A percentile compares a stretch with the other conserved stretches of the same genome.
These are phyloP conservation scores for Rhinopomastus cyanomelas DNA, from an alignment of 2,113 vertebrate genomes.

Conservation along the genomic window DNA sequence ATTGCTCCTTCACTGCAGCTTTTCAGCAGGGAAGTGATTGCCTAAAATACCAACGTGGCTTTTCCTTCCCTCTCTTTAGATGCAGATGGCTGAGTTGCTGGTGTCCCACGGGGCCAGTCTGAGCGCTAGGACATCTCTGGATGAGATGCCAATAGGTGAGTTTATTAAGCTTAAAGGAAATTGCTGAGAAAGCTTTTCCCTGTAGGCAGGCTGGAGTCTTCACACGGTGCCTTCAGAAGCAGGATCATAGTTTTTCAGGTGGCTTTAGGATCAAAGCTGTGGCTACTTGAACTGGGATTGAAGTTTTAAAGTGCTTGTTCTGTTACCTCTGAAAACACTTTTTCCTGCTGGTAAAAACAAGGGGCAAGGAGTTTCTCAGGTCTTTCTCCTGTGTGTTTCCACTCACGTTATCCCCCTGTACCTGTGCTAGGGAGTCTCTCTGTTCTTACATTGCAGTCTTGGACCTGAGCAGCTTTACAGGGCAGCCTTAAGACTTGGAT, in stretches of 20 bases:
- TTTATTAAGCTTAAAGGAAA: background rate
- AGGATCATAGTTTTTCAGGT: background rate
- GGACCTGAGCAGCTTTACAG: background rate
- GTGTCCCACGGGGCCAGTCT: constrained; percentile 95
- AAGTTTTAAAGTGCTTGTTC: background rate
- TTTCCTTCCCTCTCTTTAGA: constrained; percentile 75
- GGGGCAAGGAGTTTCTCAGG: background rate
- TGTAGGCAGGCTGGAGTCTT: background rate
- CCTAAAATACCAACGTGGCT: background rate
- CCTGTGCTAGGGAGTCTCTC: background rate
- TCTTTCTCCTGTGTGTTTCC: background rate
- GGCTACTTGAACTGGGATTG: background rate
- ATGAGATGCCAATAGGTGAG: constrained; percentile 97
- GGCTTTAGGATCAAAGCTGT: background rate
- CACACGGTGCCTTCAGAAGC: background rate
- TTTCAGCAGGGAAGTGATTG: background rate
- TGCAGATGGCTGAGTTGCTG: constrained; percentile 93
- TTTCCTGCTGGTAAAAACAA: background rate
- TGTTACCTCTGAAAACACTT: background rate
- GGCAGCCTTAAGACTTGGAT: background rate
- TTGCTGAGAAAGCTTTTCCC: background rate
- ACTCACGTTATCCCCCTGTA: background rate
- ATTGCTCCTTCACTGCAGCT: background rate
- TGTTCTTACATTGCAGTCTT: background rate
- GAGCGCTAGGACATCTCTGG: constrained; percentile 91